Evolutionary conservation across 2,888 invertebrate species (phyloP).

Genomic region (Coenonympha arcania): DNA sequence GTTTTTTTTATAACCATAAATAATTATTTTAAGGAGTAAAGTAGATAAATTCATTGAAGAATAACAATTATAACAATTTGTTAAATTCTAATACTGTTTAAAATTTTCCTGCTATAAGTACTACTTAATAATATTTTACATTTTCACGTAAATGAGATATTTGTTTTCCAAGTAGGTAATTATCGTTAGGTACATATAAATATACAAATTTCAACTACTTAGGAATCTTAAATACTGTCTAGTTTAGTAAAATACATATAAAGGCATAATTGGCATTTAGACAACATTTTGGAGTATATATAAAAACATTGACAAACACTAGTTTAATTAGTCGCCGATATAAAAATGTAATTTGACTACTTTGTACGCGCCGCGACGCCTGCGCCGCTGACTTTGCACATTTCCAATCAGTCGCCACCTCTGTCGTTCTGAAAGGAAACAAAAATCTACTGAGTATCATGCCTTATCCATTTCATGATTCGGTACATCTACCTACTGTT

Average conservation of each 20-base stretch:
- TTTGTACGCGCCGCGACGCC: not conserved
- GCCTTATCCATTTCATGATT: too few relatives aligned
- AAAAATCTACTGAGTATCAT: too few relatives aligned
- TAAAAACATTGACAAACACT: conserved; percentile 13
- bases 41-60: not conserved
- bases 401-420: not conserved
- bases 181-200: conserved; percentile 18
- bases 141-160: too few relatives aligned
- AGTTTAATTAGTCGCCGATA: conserved; percentile 7
- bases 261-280: conserved; percentile 3
- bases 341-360: conserved; percentile 19
- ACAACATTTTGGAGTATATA: conserved; percentile 3
- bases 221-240: conserved; percentile 9
- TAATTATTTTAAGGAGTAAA: not conserved
- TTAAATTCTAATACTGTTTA: conserved; percentile 22
- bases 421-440: not conserved
- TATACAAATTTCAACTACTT: conserved; percentile 6
- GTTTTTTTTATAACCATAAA: not conserved
- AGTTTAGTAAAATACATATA: conserved; percentile 2
- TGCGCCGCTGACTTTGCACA: not conserved
- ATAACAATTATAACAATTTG: conserved; percentile 22
- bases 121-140: conserved; percentile 3
- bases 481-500: too few relatives aligned
- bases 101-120: conserved; percentile 5
- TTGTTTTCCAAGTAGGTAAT: too few relatives aligned